Evolutionary conservation across 2,888 invertebrate species (phyloP), one percentile per base, ranked within the genome.

Genomic region (Xylota segnis): DNA sequence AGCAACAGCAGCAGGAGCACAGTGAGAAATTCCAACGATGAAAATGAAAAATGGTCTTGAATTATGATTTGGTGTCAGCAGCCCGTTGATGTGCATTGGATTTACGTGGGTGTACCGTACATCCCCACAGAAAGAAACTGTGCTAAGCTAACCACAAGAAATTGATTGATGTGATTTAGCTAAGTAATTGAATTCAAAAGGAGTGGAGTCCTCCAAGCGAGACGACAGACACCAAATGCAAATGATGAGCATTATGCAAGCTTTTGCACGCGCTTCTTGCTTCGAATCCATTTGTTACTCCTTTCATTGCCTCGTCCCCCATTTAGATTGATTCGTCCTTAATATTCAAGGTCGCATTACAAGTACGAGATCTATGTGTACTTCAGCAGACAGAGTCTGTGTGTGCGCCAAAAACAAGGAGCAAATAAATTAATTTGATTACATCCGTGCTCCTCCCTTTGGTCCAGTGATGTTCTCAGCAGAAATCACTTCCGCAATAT

Each of bases 11-110:
- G 10, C 4, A 50, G 37, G 45, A 5, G 14, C 16, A 9, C 45
- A 32, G n/a, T 7, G 63, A 72, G 66, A 32, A 70, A 81, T 74
- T 43, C 10, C 23, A 66, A 63, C 47, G 76, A 70, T 61, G 45
- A 32, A 52, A 74, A 74, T 83, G 79, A 83, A 68, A 83, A 83
- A 83, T 83, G 56, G 63, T 74, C 74, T 52, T 78, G 74, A 79
- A 63, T 79, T 83, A 83, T 83, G 83, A 83, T 83, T 74, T 43
- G 7, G 70, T 74, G 83, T 83, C 83, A 68, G 74, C 83, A 56
- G 68, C 54, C 72, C 59, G 43, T 54, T 82, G 61, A 56, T 63
- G 32, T 66, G 50, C 50, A 66, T 6, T 34, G 37, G 37, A 50
- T 54, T 68, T 16, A 16, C 40, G 27, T 54, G 10, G 18, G 18